These are phyloP conservation scores for Cololabis saira DNA, from an alignment of 2,113 vertebrate species.

Conservation along the genomic window DNA sequence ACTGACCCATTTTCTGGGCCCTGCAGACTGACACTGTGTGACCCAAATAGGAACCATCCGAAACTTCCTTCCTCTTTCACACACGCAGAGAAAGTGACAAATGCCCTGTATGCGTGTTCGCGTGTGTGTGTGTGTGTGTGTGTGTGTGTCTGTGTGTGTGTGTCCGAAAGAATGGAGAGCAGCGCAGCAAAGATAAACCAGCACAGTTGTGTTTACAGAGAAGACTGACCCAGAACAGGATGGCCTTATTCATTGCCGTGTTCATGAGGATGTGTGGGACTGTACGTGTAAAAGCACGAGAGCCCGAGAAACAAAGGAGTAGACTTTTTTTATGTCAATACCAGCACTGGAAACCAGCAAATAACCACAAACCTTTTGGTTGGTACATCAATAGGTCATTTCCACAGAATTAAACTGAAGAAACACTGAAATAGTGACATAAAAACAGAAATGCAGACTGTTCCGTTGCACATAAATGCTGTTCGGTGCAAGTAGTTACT, in stretches of 20 bases:
- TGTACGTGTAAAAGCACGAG: slow-evolving; percentile 3
- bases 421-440: neutral
- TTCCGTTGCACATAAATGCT: too few relatives aligned
- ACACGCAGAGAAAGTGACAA: slow-evolving; percentile 33
- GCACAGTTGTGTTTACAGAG: slow-evolving; percentile 54
- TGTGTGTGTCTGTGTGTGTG: slow-evolving; percentile 24
- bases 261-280: slow-evolving; percentile 11
- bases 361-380: neutral
- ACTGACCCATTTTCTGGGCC: slow-evolving; percentile 62
- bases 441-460: neutral
- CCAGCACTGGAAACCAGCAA: neutral
- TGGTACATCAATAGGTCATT: neutral
- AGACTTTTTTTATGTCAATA: neutral
- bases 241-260: slow-evolving; percentile 38
- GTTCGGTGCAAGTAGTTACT: too few relatives aligned
- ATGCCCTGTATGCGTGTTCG: slow-evolving; percentile 12
- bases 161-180: slow-evolving; percentile 46
- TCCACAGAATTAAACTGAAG: too few relatives aligned
- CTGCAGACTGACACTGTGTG: slow-evolving; percentile 56
- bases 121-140: too few relatives aligned
- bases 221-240: slow-evolving; percentile 55
- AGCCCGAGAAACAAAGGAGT: neutral
- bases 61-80: slow-evolving; percentile 4
- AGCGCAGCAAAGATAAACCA: slow-evolving; percentile 40
- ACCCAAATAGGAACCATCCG: slow-evolving; percentile 51